Conservation (phyloP, 2,888 invertebrate species). For the Yponomeuta evonymella region DNA sequence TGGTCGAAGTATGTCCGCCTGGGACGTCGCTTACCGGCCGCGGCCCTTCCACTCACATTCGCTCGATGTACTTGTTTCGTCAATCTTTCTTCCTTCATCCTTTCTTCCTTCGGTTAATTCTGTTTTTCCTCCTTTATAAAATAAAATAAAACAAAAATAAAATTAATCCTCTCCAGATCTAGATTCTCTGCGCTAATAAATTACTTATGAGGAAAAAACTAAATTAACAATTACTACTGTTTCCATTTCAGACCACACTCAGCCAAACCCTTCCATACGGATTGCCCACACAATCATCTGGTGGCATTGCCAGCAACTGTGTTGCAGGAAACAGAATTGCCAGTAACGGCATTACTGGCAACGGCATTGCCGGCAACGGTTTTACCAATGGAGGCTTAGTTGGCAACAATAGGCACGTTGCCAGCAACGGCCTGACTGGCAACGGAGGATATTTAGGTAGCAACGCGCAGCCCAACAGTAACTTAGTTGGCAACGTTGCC, state of each 20-base stretch:
- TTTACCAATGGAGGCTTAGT: neutral
- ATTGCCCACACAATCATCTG: neutral
- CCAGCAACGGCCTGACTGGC: neutral
- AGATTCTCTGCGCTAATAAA: too few relatives aligned
- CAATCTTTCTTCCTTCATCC: too few relatives aligned
- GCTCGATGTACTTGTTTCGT: too few relatives aligned
- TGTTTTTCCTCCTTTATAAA: too few relatives aligned
- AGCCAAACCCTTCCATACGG: neutral
- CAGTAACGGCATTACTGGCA: neutral
- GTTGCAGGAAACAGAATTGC: neutral
- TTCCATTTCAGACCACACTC: neutral
- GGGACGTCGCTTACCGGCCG: too few relatives aligned
- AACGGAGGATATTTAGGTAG: constrained; percentile 1
- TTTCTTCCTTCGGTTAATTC: too few relatives aligned
- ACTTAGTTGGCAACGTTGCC: neutral
- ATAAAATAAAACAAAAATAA: too few relatives aligned
- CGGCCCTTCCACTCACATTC: too few relatives aligned
- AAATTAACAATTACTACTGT: neutral
- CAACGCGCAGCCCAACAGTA: neutral
- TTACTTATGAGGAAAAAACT: too few relatives aligned
- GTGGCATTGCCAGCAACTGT: neutral
- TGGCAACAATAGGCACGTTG: neutral
- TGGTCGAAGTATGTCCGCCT: too few relatives aligned
- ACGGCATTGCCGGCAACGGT: neutral
- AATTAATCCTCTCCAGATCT: too few relatives aligned